Percentiles rank a stretch among this genome's conserved stretches.
phyloP scores from a whole-genome alignment of 2,113 vertebrate genomes.

The Herpetotheres cachinnans region DNA sequence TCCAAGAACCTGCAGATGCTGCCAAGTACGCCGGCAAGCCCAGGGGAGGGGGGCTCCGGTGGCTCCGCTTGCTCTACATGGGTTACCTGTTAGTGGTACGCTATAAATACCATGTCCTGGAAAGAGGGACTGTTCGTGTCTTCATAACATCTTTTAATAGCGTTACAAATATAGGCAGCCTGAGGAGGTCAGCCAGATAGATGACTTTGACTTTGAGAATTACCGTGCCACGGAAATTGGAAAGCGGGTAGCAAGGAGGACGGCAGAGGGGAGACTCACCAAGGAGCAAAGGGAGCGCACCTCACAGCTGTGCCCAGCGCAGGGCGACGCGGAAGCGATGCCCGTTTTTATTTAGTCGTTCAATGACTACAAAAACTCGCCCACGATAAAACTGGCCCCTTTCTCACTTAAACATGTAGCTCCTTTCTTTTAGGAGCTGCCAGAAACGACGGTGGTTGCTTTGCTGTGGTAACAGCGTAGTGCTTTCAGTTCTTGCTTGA shows the following conservation, averaged over 20 bases:
- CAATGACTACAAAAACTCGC: background rate
- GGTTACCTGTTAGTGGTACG: accelerated
- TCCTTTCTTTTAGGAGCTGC: background rate
- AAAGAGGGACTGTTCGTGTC: background rate
- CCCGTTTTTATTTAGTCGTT: background rate
- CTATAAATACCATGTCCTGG: background rate
- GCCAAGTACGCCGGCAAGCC: background rate
- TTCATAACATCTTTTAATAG: background rate
- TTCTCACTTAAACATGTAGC: background rate
- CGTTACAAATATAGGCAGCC: background rate
- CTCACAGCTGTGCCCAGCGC: background rate
- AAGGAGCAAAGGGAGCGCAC: background rate
- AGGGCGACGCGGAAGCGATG: accelerated
- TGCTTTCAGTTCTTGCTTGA: background rate
- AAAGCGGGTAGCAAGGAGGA: background rate
- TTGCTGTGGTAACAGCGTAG: background rate
- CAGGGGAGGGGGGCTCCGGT: background rate
- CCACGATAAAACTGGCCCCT: background rate
- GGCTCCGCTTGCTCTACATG: accelerated
- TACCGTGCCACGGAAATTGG: background rate
- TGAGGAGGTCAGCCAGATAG: background rate
- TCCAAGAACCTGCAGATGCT: background rate
- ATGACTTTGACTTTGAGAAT: background rate
- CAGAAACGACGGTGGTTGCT: background rate
- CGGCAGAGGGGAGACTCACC: background rate